Evolutionary conservation across 2,797 vertebrate genomes (phyloP), one percentile per base, ranked within the genome.

Genomic region (Lacerta viridis): DNA sequence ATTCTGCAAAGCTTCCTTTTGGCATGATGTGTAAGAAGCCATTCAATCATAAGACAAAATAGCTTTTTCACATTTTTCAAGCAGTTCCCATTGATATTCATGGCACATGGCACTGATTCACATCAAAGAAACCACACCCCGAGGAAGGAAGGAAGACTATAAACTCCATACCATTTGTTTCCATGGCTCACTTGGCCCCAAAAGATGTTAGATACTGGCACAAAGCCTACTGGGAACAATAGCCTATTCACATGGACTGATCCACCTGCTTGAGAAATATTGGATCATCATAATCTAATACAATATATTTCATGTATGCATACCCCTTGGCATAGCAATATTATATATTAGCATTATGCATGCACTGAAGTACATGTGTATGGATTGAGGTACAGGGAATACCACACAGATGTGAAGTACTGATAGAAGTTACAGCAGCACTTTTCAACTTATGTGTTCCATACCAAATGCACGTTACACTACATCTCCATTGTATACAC

Each of bases 131-230:
- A 72, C 10, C n/a, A 17, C 18, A 61, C 46, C 55, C 81, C 15
- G 46, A 78, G 59, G 23, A 43, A 69, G 5, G 0, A 55, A 20
- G 29, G 72, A 64, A 59, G 33, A 79, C 27, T 6, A 43, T 75
- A 75, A 17, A 69, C 72, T 61, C 72, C 74, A 50, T 71, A 77
- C 7, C 23, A 59, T 43, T 39, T 61, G 13, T 23, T 68, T 41
- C 5, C 11, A 36, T 13, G 20, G 78, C 84, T 83, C 33, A 25
- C 39, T 80, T 88, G 39, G 46, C 66, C 76, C 84, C 13, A 33
- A 50, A 20, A 61, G 27, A 43, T 4, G 3, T 46, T 61, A 20
- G 2, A 27, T 3, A 27, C 20, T 0, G 0, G 9, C 23, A 61
- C 13, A 25, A 84, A 69, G 33, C 0, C 0, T 17, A 43, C 9